Evolutionary conservation across 2,888 invertebrate genomes (phyloP).

Genomic region (Caenorhabditis uteleia): DNA sequence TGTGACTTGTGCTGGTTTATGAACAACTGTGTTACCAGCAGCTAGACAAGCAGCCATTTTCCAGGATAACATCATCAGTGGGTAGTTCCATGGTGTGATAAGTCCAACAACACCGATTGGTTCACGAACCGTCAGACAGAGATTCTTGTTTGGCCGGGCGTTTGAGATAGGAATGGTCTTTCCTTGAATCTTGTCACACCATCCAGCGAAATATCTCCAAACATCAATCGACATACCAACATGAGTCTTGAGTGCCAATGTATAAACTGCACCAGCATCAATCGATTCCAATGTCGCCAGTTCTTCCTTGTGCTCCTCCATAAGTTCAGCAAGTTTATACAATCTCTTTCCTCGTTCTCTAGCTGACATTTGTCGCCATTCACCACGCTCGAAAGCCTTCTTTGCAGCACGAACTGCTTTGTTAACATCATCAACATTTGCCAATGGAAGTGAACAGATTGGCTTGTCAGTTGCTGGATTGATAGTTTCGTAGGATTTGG

Average conservation of each 20-base stretch:
- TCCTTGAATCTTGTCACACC: conserved; percentile 91
- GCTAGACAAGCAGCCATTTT: conserved; percentile 97
- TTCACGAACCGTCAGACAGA: conserved; percentile 82
- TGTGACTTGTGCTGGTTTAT: conserved; percentile 87
- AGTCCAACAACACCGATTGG: conserved; percentile 83
- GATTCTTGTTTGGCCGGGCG: conserved; percentile 87
- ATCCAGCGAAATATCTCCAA: conserved; percentile 92
- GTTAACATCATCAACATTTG: conserved; percentile 83
- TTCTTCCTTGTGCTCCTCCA: conserved; percentile 92
- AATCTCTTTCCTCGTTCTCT: conserved; percentile 85
- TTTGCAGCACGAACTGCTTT: conserved; percentile 86
- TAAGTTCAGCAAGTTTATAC: conserved; percentile 87
- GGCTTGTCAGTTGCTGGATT: conserved; percentile 85
- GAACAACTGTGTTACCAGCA: conserved; percentile 92
- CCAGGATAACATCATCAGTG: conserved; percentile 97
- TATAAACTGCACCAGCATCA: conserved; percentile 95
- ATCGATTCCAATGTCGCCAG: conserved; percentile 90
- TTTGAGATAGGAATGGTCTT: conserved; percentile 88
- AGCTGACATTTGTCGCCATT: conserved; percentile 93
- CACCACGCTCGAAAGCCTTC: conserved; percentile 75
- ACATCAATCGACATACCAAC: conserved; percentile 97
- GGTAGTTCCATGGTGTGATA: conserved; percentile 97
- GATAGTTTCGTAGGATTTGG: conserved; percentile 72
- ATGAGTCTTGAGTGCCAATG: conserved; percentile 92
- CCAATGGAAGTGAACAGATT: conserved; percentile 75